Base-by-base conservation (phyloP, 1,140 invertebrate genomes). In the Halictus rubicundus region DNA sequence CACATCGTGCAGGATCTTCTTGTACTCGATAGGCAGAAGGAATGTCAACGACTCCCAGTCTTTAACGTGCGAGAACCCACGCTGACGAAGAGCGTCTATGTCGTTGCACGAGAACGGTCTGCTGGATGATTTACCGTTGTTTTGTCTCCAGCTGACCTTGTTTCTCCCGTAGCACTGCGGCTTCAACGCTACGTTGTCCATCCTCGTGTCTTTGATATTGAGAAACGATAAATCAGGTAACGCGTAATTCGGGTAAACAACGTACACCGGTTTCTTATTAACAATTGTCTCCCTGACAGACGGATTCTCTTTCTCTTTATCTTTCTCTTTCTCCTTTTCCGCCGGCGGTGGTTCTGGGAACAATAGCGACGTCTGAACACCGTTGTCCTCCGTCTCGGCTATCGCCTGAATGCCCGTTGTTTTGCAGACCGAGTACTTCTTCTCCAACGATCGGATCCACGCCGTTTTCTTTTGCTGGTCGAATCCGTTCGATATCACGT, bases 1-100 rank as follows among this genome's bases (percentile, higher is more conserved):
- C 84, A 97, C 94, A 90, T 97, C 96, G 71, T 96, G 94, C 70
- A 97, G 88, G 64, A 96, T 90, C 74, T 93, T 94, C 75, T 94
- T 94, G 88, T 97, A 97, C 89, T 98, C 97, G 69, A 94, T 93
- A 0, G 97, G 98, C 59, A 99, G 90, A 25, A 99, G 93, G 69
- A 98, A 96, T 78, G 96, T 97, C 52, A 99, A 92, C 1, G 97
- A 98, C 88, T 98, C 97, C 97, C 97, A 98, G 89, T 99, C 98
- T 87, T 95, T 95, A 14, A 98, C 95, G 87, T 98, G 97, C 32
- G 95, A 95, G 78, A 98, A 96, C 77, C 96, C 96, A 89, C 96
- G 95, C 84, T 96, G 96, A 85, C 96, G 96, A 21, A 98, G 91
- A 37, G 95, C 94, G 91, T 98, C 97, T 52, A 97, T 94, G 89